Base-by-base conservation (phyloP, 2,113 vertebrate species). In the Gallinago paraguaiae region DNA sequence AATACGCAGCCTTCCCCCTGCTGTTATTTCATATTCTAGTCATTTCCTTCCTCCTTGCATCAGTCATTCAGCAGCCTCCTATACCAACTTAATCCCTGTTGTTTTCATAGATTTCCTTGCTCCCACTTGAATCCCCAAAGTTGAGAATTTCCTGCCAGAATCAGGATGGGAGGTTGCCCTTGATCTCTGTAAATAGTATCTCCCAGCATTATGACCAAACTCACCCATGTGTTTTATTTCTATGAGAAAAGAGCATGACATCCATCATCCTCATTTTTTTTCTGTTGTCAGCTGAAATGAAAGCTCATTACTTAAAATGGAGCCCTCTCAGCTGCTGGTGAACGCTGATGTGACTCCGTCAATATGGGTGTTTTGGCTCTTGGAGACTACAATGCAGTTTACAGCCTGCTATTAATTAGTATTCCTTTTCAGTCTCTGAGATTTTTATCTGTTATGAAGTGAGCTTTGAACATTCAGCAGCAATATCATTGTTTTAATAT, bases 251-350 rank as follows among this genome's bases (percentile, higher is more conserved):
- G 89, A 95, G 72, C 16, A 0, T 80, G 79, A 83, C 91, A 95
- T 96, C 92, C 82, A 82, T 96, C 92, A 89, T 85, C 90, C 61
- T 84, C 41, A 24, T 80, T 93, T 94, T 95, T 95, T 89, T 94
- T 43, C 90, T 72, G 54, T 82, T 97, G 82, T 94, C 82, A 84
- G 92, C 92, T 96, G 90, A 93, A 96, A 95, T 91, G 93, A 95
- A 93, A 94, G 93, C 90, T 94, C 93, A 91, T 97, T 95, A 87
- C 82, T 96, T 93, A 93, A 97, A 95, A 96, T 96, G 94, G 96
- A 96, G 84, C 79, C 90, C 75, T 82, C 90, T 96, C 91, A 95
- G 95, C 93, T 96, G 93, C 94, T 94, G 93, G 85, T 80, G 94
- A 95, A 30, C 9, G 2, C 92, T 94, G 86, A 95, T 79, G 89